Percentiles rank a stretch among this genome's conserved stretches.
Conservation (phyloP, 2,113 vertebrate genomes). For the Lethenteron reissneri region DNA sequence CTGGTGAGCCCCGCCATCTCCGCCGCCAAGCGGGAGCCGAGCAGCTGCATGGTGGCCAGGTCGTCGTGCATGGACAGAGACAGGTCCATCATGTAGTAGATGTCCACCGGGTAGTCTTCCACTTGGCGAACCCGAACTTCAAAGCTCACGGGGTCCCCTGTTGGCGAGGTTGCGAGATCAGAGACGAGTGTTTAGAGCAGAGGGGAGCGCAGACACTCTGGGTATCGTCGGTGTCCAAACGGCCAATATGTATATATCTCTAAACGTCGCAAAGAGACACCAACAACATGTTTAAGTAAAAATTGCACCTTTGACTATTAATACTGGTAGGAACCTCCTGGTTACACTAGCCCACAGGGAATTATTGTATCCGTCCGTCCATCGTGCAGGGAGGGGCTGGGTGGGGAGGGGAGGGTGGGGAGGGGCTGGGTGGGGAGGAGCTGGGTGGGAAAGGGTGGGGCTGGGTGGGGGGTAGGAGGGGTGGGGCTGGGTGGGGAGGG, state of each 20-base stretch:
- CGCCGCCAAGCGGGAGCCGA: constrained; percentile 67
- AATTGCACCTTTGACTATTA: no score
- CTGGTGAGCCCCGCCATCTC: constrained; percentile 94
- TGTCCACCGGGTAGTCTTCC: constrained; percentile 86
- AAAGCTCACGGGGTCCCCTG: constrained; percentile 51
- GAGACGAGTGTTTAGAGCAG: background rate
- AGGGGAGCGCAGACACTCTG: background rate
- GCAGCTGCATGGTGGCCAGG: constrained; percentile 58
- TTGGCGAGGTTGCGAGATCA: background rate
- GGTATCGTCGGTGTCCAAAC: background rate
- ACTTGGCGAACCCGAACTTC: constrained; percentile 69
- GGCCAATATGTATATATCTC: background rate
- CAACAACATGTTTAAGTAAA: background rate
- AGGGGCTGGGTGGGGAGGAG: no score
- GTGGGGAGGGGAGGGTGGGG: no score
- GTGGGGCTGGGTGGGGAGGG: no score
- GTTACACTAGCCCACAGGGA: no score
- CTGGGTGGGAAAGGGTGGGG: no score
- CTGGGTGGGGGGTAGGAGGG: no score
- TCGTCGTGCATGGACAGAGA: constrained; percentile 97
- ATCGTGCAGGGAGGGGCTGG: no score
- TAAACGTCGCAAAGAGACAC: background rate
- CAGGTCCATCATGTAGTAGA: constrained; percentile 97
- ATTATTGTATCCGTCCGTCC: no score
- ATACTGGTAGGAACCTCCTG: no score